Evolutionary conservation across 1,140 invertebrate genomes (phyloP).

Genomic region (Platorchestia sp.): DNA sequence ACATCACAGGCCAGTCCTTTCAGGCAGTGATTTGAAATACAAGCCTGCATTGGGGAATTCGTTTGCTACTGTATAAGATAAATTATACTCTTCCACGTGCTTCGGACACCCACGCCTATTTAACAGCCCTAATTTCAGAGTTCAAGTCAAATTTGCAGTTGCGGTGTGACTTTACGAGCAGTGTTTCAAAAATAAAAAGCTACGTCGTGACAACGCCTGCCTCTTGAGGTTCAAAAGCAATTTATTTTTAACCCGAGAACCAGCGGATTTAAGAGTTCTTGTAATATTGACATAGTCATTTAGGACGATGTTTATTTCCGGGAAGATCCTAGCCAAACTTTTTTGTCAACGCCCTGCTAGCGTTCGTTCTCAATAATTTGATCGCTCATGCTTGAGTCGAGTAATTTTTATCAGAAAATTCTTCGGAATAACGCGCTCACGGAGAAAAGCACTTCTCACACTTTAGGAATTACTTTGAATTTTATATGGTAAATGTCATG

Average conservation of each 20-base stretch:
- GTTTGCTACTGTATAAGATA: neutral
- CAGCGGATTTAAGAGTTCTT: neutral
- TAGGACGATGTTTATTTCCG: no score
- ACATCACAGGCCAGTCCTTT: neutral
- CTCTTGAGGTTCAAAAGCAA: neutral
- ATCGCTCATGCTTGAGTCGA: neutral
- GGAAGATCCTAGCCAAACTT: no score
- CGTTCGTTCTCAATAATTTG: neutral
- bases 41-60: neutral
- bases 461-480: no score
- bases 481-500: neutral
- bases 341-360: neutral
- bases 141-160: neutral
- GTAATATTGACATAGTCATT: neutral
- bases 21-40: neutral
- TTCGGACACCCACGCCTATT: neutral
- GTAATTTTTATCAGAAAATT: neutral
- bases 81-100: neutral
- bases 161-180: neutral
- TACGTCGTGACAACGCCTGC: neutral
- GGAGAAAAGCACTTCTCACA: no score
- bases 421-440: neutral
- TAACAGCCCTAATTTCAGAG: neutral
- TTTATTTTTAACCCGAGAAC: neutral
- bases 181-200: no score